Evolutionary conservation across 2,888 invertebrate genomes (phyloP).

Genomic region (Catocala nupta): DNA sequence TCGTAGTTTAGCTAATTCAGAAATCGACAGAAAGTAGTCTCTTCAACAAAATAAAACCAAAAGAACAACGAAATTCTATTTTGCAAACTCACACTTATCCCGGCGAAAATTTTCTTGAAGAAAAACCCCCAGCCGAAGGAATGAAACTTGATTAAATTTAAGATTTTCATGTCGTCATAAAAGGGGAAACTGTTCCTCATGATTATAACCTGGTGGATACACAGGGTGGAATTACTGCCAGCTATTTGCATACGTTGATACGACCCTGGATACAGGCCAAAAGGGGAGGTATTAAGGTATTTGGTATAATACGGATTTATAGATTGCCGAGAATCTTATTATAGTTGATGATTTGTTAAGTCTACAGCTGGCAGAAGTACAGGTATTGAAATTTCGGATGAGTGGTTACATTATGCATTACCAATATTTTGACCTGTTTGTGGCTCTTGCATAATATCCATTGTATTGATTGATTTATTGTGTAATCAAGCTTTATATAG

Average conservation of each 20-base stretch:
- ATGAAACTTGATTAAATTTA: slow-evolving; percentile 49
- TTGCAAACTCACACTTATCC: slow-evolving; percentile 16
- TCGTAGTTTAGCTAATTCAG: background rate
- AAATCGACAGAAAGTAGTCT: background rate
- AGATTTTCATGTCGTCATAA: slow-evolving; percentile 44
- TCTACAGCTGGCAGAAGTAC: background rate
- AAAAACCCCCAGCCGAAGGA: slow-evolving; percentile 16
- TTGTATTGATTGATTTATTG: no score
- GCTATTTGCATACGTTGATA: slow-evolving; percentile 45
- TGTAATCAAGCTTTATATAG: no score
- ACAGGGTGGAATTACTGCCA: slow-evolving; percentile 32
- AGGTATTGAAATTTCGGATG: background rate
- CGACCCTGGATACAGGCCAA: slow-evolving; percentile 41
- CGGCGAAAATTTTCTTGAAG: slow-evolving; percentile 7
- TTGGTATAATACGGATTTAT: slow-evolving; percentile 35
- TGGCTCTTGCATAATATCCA: no score
- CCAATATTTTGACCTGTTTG: no score
- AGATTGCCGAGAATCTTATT: slow-evolving; percentile 6
- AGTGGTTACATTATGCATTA: no score
- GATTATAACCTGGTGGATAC: slow-evolving; percentile 40
- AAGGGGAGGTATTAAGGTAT: slow-evolving; percentile 19
- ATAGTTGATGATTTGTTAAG: background rate
- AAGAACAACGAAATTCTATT: slow-evolving; percentile 14
- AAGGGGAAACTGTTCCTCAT: slow-evolving; percentile 34
- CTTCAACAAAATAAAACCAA: background rate